These are phyloP conservation scores for Cantharis flavilabris DNA, from an alignment of 2,888 invertebrate genomes.

Conservation along the genomic window DNA sequence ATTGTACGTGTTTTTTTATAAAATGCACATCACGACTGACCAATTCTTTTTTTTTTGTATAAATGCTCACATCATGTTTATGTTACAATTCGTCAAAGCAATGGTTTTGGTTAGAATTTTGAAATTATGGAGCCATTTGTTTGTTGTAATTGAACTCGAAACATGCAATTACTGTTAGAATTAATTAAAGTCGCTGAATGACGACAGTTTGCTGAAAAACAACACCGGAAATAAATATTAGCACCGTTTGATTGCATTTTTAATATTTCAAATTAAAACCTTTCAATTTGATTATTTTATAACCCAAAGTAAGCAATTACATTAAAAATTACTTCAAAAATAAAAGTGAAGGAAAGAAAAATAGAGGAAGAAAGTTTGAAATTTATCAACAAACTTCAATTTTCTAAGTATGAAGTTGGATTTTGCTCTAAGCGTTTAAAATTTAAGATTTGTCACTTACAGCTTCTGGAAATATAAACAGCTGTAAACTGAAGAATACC, in stretches of 20 bases:
- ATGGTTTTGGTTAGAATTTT: not conserved
- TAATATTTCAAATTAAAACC: not conserved
- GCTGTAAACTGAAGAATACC: not conserved
- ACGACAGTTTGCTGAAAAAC: not conserved
- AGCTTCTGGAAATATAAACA: not conserved
- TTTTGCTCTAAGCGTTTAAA: not conserved
- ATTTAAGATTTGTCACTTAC: not conserved
- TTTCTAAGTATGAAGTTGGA: not conserved
- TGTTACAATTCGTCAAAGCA: constrained; percentile 1
- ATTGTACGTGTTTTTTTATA: constrained; percentile 36
- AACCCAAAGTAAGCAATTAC: not conserved
- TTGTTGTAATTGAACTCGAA: not conserved
- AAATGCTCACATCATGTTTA: constrained; percentile 2
- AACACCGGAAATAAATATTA: not conserved
- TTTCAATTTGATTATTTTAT: not conserved
- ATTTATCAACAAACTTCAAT: not conserved
- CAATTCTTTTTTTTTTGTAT: constrained; percentile 34
- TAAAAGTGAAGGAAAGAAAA: not conserved
- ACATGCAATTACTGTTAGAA: not conserved
- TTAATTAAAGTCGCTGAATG: not conserved
- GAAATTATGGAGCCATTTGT: not conserved
- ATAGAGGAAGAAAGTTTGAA: not conserved
- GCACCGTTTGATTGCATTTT: not conserved
- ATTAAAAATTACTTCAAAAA: not conserved
- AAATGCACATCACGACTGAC: constrained; percentile 39